Evolutionary conservation across 2,797 vertebrate species (phyloP), one percentile per base, ranked within the genome.

Genomic region (Urosaurus nigricauda): DNA sequence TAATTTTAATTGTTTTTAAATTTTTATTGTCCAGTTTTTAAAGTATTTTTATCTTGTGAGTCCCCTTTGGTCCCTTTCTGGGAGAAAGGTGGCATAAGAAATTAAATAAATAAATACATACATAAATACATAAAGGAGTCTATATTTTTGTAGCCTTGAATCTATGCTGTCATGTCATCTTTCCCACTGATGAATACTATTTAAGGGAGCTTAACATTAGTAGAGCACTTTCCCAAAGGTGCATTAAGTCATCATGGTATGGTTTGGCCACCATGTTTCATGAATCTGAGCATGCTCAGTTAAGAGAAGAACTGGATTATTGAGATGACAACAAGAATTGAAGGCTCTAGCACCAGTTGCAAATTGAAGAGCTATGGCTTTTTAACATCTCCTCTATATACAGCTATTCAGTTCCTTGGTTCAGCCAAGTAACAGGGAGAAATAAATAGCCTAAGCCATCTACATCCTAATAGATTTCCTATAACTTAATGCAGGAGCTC

Each of bases 381-480:
- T 60, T 51, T 90, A 85, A 71, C 35, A 73, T 4, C 51, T 82
- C 29, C 40, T 83, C 86, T 90, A 78, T 86, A 78, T 71, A 79
- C 32, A 82, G 79, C 65, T 51, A 40, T 74, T 71, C 26, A 78
- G 83, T 85, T 80, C 58, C 53, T 90, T 87, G 75, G 81, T n/a
- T 87, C 53, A 83, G 56, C 60, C 77, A 84, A 24, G 68, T 83
- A 87, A 83, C 26, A 53, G 81, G 9, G 40, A 90, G 53, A 90
- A 87, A 84, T 74, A 90, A 87, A 90, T 84, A 75, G 43, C 37
- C 77, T 79, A 53, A 68, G 26, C 86, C 81, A 73, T 79, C 75
- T 80, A 75, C 65, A 74, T 56, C 77, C 82, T 80, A 75, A 90
- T 87, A 87, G 82, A 86, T 89, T 87, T 84, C 77, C 86, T 90